phyloP scores from a whole-genome alignment of 2,797 vertebrate genomes.

The Vipera ursinii region DNA sequence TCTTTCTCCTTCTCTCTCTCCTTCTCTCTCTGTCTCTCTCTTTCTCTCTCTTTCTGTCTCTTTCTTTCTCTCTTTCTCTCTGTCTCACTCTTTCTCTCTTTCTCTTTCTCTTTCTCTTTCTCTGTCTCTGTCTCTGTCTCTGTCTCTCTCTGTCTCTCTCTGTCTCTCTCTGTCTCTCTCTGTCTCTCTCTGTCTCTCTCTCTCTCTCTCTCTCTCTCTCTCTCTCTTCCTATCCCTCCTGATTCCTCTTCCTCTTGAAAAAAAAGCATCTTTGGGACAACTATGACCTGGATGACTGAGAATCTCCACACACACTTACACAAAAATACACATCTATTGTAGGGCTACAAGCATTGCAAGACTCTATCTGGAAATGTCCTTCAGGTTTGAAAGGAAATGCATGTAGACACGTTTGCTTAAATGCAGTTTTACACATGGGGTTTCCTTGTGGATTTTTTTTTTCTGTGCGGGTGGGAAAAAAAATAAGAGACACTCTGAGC shows the following conservation, averaged over 20 bases:
- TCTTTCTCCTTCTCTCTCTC: too few species aligned
- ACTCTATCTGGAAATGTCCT: not conserved
- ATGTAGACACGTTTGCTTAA: not conserved
- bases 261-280: too few species aligned
- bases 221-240: too few species aligned
- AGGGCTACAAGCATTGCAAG: not conserved
- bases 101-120: slow-evolving; percentile 22
- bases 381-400: not conserved
- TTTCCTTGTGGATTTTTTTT: not conserved
- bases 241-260: too few species aligned
- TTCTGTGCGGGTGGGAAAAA: not conserved
- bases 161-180: too few species aligned
- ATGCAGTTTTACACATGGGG: not conserved
- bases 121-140: slow-evolving; percentile 24
- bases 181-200: too few species aligned
- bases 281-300: too few species aligned
- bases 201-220: too few species aligned
- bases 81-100: not conserved
- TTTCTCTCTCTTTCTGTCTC: not conserved
- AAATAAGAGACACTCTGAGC: not conserved
- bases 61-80: not conserved
- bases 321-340: not conserved
- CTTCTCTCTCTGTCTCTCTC: too few species aligned
- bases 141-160: not conserved
- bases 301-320: too few species aligned